Conservation (phyloP, 1,140 invertebrate species). For the Phocides pigmalion region DNA sequence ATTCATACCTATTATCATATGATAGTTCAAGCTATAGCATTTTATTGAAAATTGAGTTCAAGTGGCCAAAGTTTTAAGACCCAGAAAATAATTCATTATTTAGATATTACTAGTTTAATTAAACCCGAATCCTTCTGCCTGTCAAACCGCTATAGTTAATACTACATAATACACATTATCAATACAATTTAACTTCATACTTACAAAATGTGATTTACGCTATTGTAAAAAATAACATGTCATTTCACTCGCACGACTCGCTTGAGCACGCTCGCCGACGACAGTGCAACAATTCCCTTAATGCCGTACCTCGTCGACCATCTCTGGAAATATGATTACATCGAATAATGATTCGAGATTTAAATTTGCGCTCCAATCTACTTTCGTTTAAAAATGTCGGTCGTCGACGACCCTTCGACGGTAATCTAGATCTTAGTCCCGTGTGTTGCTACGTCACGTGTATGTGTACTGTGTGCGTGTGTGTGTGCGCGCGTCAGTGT, state of each 20-base stretch:
- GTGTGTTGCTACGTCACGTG: constrained; percentile 49
- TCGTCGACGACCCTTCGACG: constrained; percentile 44
- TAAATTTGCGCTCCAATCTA: constrained; percentile 31
- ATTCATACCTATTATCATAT: no score
- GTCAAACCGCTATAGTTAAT: no score
- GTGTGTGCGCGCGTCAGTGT: constrained; percentile 49
- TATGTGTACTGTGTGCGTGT: constrained; percentile 47
- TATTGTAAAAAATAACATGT: no score
- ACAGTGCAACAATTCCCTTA: neutral
- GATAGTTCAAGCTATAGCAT: no score
- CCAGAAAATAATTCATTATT: no score
- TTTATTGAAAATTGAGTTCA: no score
- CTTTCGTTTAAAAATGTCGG: constrained; percentile 39
- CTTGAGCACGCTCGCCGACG: neutral
- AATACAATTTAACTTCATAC: no score
- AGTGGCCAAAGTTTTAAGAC: no score
- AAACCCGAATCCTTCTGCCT: no score
- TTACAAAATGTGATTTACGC: no score
- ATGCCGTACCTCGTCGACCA: constrained; percentile 10
- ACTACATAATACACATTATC: no score
- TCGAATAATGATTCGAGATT: constrained; percentile 30
- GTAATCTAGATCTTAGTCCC: constrained; percentile 70
- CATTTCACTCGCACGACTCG: neutral
- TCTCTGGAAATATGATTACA: constrained; percentile 31
- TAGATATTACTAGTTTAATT: no score